A percentile compares a stretch with the other conserved stretches of the same genome.
phyloP scores from a whole-genome alignment of 2,888 invertebrate species.

The Ochropacha duplaris region DNA sequence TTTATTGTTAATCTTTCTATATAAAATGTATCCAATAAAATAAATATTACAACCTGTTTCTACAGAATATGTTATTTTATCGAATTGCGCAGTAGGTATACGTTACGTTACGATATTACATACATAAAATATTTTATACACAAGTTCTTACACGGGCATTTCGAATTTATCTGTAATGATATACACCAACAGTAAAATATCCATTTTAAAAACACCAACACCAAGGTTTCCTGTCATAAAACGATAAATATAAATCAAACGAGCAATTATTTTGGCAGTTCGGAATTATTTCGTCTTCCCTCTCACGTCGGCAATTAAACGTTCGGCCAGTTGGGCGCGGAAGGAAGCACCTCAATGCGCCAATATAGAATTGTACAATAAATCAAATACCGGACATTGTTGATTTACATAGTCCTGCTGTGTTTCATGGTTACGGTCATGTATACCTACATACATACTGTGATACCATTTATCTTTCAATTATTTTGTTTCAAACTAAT shows the following conservation, averaged over 20 bases:
- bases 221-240: slow-evolving; percentile 55
- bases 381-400: slow-evolving; percentile 53
- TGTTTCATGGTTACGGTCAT: slow-evolving; percentile 27
- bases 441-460: too few relatives aligned
- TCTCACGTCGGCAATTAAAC: slow-evolving; percentile 58
- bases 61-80: neutral
- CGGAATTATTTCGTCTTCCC: slow-evolving; percentile 60
- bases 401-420: slow-evolving; percentile 54
- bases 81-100: neutral
- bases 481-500: too few relatives aligned
- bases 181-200: slow-evolving; percentile 51
- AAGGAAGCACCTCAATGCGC: slow-evolving; percentile 56
- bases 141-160: slow-evolving; percentile 30
- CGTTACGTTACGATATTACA: neutral
- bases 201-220: slow-evolving; percentile 57
- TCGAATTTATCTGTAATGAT: slow-evolving; percentile 38
- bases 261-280: slow-evolving; percentile 54
- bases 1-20: too few relatives aligned
- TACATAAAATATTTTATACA: slow-evolving; percentile 16
- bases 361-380: slow-evolving; percentile 60
- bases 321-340: slow-evolving; percentile 46
- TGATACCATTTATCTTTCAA: slow-evolving; percentile 6
- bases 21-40: too few relatives aligned
- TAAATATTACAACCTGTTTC: too few relatives aligned
- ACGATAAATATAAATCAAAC: slow-evolving; percentile 60